Conservation (phyloP, 1,140 invertebrate genomes). For the Paraescarpia echinospica region DNA sequence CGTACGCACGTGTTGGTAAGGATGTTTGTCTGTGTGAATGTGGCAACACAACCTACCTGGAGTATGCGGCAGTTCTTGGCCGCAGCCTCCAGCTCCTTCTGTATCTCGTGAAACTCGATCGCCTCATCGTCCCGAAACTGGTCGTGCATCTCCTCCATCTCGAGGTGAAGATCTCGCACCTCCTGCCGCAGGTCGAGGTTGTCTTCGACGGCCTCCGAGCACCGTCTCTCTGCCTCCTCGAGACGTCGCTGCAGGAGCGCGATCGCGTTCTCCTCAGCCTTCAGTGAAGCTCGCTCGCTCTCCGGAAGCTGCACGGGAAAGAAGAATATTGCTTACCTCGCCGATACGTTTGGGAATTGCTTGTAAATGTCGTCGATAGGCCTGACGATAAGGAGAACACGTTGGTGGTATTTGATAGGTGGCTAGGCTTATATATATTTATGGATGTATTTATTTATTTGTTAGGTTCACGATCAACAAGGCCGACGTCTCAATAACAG, state of each 20-base stretch:
- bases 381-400: not conserved
- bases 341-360: too few species aligned
- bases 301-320: slow-evolving; percentile 13
- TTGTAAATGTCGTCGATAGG: not conserved
- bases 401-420: not conserved
- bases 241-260: slow-evolving; percentile 23
- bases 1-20: too few species aligned
- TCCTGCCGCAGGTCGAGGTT: slow-evolving; percentile 95
- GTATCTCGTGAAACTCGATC: slow-evolving; percentile 86
- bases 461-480: too few species aligned
- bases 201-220: slow-evolving; percentile 92
- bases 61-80: slow-evolving; percentile 98
- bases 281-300: slow-evolving; percentile 28
- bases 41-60: not conserved
- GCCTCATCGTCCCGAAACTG: slow-evolving; percentile 95
- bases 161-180: slow-evolving; percentile 86
- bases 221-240: slow-evolving; percentile 70
- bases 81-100: slow-evolving; percentile 56
- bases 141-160: slow-evolving; percentile 98
- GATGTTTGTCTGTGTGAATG: too few species aligned
- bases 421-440: not conserved
- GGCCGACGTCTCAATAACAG: too few species aligned
- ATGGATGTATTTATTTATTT: too few species aligned
- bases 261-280: slow-evolving; percentile 30
- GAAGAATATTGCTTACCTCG: not conserved